Percentiles rank a stretch among this genome's conserved stretches.
Evolutionary conservation across 2,888 invertebrate species (phyloP).

Genomic region (Caenorhabditis parvicauda): DNA sequence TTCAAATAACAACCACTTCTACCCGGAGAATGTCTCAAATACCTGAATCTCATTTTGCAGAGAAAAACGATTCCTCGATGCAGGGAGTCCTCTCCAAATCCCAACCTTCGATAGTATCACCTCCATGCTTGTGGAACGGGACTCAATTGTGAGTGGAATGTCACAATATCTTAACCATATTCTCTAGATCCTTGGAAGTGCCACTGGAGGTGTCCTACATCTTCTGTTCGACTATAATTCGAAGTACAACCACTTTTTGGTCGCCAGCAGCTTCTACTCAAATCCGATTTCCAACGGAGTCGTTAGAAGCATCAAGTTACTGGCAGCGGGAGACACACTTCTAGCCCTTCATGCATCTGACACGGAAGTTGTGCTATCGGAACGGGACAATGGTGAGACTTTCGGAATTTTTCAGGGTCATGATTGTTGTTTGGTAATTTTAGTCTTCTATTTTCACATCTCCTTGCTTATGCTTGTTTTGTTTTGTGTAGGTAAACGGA

Average conservation of each 20-base stretch:
- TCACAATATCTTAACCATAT: background rate
- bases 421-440: background rate
- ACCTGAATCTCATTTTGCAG: slow-evolving; percentile 35
- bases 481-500: background rate
- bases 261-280: slow-evolving; percentile 29
- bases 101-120: slow-evolving; percentile 34
- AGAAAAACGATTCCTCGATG: slow-evolving; percentile 40
- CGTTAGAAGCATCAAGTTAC: slow-evolving; percentile 25
- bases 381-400: slow-evolving; percentile 25
- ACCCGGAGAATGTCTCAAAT: too few relatives aligned
- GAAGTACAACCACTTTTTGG: slow-evolving; percentile 29
- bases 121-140: slow-evolving; percentile 30
- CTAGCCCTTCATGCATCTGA: slow-evolving; percentile 29
- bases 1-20: too few relatives aligned
- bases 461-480: background rate
- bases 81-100: slow-evolving; percentile 28
- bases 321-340: slow-evolving; percentile 29
- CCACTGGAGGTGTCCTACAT: slow-evolving; percentile 36
- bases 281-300: slow-evolving; percentile 32
- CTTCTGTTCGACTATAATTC: slow-evolving; percentile 29
- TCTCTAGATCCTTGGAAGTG: slow-evolving; percentile 32
- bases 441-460: background rate
- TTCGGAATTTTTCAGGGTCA: background rate
- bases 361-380: slow-evolving; percentile 35
- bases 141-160: slow-evolving; percentile 6